phyloP scores from a whole-genome alignment of 2,888 invertebrate species.

The Boloria euphrosyne region DNA sequence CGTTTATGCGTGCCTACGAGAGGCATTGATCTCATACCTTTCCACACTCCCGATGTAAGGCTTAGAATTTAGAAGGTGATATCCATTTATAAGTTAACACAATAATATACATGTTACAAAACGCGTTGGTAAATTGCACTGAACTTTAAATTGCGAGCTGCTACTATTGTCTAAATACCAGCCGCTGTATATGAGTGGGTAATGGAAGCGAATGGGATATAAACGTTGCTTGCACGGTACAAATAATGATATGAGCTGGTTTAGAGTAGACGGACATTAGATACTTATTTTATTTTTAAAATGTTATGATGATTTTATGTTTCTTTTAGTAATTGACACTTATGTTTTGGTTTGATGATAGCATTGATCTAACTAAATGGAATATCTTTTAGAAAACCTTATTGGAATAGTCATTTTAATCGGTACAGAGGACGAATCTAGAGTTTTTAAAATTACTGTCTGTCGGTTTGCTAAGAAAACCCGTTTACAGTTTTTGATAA shows the following conservation, averaged over 20 bases:
- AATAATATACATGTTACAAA: conserved; percentile 44
- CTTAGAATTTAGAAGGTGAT: conserved; percentile 30
- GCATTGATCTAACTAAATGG: no score
- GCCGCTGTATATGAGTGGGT: conserved; percentile 47
- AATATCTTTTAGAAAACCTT: no score
- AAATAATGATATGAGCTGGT: conserved; percentile 48
- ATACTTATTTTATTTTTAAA: no score
- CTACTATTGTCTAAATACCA: conserved; percentile 61
- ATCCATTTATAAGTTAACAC: conserved; percentile 36
- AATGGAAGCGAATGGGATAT: conserved; percentile 50
- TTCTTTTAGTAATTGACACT: no score
- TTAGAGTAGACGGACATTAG: no score
- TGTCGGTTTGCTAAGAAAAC: no score
- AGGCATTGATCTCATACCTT: conserved; percentile 5
- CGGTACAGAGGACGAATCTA: no score
- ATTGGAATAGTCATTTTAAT: no score
- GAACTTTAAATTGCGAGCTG: conserved; percentile 47
- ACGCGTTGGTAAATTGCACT: conserved; percentile 45
- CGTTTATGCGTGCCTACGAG: neutral
- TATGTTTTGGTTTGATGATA: no score
- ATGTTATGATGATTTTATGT: no score
- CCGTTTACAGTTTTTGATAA: no score
- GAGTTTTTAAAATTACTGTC: no score
- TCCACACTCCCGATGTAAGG: conserved; percentile 20
- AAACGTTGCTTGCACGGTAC: conserved; percentile 50